Base-by-base conservation (phyloP, 2,888 invertebrate species). In the Carpatolechia fugitivella region DNA sequence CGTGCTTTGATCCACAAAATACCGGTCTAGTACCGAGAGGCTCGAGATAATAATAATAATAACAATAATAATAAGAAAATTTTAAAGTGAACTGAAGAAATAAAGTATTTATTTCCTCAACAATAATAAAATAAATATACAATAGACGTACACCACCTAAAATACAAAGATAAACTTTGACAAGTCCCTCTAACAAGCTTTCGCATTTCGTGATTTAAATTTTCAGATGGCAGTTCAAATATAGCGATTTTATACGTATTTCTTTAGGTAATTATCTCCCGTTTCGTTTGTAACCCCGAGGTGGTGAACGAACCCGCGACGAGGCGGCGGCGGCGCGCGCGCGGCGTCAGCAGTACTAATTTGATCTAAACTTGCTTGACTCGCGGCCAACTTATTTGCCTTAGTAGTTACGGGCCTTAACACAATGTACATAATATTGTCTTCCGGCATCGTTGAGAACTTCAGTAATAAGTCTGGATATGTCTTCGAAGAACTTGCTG, bases 321-420 rank as follows among this genome's bases (percentile, higher is more conserved):
- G n/a, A n/a, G 6, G 24, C 24, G 24, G 3, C 24, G 3, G 24
- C 24, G 24, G 24, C 24, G 24, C 24, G 24, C 24, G 24, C 24
- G 70, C 75, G 70, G 70, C 78, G 79, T 76, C 82, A 80, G 78
- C 78, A 62, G 68, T 82, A 82, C 85, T 85, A 85, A 87, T 85
- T 85, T 76, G 76, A 85, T 82, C 70, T 69, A 72, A 86, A 88
- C 76, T 87, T 84, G 68, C 70, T 72, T 70, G 68, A 71, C 70
- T 68, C 73, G 69, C 69, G 72, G 71, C 68, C 71, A 77, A 80
- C 65, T 80, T 84, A 84, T 84, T 84, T 81, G 77, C 75, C 72
- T 70, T 71, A 68, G 73, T 69, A 76, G 83, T 87, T 82, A 80
- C 74, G 73, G 80, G 74, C 72, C 73, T 72, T 82, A 82, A 78